Evolutionary conservation across 2,888 invertebrate genomes (phyloP).

Genomic region (Napeogenes inachia): DNA sequence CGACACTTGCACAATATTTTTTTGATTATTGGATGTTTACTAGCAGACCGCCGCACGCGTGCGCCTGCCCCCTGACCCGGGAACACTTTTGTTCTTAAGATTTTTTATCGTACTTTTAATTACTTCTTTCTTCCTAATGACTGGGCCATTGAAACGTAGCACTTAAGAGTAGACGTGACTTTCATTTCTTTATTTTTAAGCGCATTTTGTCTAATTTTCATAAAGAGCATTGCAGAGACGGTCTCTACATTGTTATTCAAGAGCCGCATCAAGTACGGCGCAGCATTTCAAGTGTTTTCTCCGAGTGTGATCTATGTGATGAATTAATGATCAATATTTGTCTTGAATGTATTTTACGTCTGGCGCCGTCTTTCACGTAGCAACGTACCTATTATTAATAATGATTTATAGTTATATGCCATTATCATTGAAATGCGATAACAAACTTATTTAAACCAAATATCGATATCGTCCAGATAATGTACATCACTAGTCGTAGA

Average conservation of each 20-base stretch:
- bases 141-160: slow-evolving; percentile 60
- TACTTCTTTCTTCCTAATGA: slow-evolving; percentile 68
- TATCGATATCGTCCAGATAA: slow-evolving; percentile 12
- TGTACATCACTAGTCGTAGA: slow-evolving; percentile 17
- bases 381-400: slow-evolving; percentile 30
- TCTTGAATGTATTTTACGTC: slow-evolving; percentile 33
- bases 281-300: slow-evolving; percentile 41
- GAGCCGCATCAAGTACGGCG: slow-evolving; percentile 27
- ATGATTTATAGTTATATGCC: slow-evolving; percentile 29
- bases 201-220: slow-evolving; percentile 39
- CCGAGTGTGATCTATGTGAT: slow-evolving; percentile 39
- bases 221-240: slow-evolving; percentile 29
- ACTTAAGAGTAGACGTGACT: slow-evolving; percentile 68
- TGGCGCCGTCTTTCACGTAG: slow-evolving; percentile 38
- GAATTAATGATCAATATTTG: slow-evolving; percentile 38
- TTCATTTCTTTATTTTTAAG: slow-evolving; percentile 48
- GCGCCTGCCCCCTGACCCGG: slow-evolving; percentile 12
- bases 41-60: slow-evolving; percentile 30
- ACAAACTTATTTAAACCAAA: slow-evolving; percentile 17
- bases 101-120: slow-evolving; percentile 70
- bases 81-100: slow-evolving; percentile 42
- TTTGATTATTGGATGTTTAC: slow-evolving; percentile 51
- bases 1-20: slow-evolving; percentile 56
- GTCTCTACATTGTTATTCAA: slow-evolving; percentile 36
- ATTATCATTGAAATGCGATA: slow-evolving; percentile 14